Evolutionary conservation across 1,140 invertebrate species (phyloP).

Genomic region (Drosophila sp.): DNA sequence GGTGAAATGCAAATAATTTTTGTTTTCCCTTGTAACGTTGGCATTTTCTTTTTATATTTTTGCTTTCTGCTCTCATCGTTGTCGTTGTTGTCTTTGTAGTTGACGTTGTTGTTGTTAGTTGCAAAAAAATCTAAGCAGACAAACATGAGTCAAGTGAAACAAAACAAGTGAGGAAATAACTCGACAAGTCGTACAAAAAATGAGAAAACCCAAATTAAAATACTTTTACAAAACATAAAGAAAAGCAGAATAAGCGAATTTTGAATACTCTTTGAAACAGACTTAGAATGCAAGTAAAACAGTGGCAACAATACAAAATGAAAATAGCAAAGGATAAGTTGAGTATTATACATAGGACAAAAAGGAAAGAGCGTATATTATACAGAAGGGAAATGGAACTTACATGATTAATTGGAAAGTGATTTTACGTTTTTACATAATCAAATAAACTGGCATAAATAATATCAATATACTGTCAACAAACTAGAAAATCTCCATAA

Average conservation of each 20-base stretch:
- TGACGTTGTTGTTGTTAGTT: constrained; percentile 32
- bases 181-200: constrained; percentile 24
- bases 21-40: constrained; percentile 70
- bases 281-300: neutral
- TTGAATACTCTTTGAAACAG: constrained; percentile 16
- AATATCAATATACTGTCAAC: no score
- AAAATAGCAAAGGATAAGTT: neutral
- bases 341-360: no score
- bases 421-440: no score
- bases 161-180: constrained; percentile 25
- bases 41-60: constrained; percentile 41
- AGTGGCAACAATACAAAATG: neutral
- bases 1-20: constrained; percentile 82
- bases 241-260: constrained; percentile 14
- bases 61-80: constrained; percentile 31
- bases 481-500: no score
- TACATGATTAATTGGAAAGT: no score
- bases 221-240: constrained; percentile 6
- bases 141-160: constrained; percentile 54
- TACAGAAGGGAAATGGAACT: no score
- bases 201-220: constrained; percentile 17
- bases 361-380: no score
- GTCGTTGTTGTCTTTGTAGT: constrained; percentile 32
- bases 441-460: no score
- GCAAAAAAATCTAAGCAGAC: constrained; percentile 60